phyloP scores from a whole-genome alignment of 2,797 vertebrate genomes.

The Rhinella marina region DNA sequence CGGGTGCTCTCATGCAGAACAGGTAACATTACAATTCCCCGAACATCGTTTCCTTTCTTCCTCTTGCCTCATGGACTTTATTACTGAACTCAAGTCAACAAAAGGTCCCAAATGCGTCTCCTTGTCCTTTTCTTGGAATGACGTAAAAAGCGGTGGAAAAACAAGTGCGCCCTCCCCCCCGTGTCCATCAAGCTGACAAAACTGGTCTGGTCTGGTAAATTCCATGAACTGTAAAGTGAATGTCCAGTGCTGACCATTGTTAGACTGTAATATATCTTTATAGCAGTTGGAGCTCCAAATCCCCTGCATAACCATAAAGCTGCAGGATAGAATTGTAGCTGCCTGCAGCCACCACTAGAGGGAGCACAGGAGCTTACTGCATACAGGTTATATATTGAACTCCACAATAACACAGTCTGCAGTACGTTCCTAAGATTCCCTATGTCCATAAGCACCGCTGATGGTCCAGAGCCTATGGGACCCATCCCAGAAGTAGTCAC shows the following conservation, averaged over 20 bases:
- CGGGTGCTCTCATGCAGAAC: neutral
- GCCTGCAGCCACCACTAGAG: neutral
- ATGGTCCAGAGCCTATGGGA: too few relatives aligned
- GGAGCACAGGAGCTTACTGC: neutral
- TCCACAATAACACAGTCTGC: too few relatives aligned
- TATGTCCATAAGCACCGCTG: too few relatives aligned
- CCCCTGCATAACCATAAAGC: neutral
- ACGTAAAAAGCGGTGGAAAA: neutral
- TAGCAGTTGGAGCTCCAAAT: neutral
- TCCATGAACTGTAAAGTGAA: neutral
- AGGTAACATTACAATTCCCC: neutral
- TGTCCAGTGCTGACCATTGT: neutral
- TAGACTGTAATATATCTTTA: neutral
- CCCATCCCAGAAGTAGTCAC: too few relatives aligned
- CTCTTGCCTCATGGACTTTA: neutral
- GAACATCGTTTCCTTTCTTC: neutral
- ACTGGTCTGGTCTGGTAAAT: neutral
- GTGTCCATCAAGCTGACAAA: too few relatives aligned
- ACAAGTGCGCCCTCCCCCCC: neutral
- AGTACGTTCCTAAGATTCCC: too few relatives aligned
- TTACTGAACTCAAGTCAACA: neutral
- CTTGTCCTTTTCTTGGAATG: neutral
- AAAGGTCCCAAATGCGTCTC: neutral
- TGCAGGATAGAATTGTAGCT: neutral
- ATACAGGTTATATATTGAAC: neutral